A percentile compares a stretch with the other conserved stretches of the same genome.
These are phyloP conservation scores for Rutilus rutilus DNA, from an alignment of 2,113 vertebrate species.

Conservation along the genomic window DNA sequence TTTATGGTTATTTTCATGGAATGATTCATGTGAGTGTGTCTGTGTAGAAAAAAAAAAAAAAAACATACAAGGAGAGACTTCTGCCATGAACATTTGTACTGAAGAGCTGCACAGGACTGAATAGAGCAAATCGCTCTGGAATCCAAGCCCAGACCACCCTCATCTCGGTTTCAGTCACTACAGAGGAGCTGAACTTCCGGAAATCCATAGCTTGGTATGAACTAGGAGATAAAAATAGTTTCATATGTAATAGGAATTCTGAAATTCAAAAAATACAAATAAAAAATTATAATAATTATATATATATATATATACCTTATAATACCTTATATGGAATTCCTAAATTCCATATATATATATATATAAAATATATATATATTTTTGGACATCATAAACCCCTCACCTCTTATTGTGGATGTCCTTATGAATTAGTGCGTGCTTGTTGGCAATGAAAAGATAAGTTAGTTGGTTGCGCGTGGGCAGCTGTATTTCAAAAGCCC, in stretches of 20 bases:
- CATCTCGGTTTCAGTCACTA: constrained; percentile 83
- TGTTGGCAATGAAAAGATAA: constrained; percentile 86
- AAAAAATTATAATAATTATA: no score
- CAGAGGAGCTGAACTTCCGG: constrained; percentile 76
- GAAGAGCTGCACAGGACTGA: constrained; percentile 80
- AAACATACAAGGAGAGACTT: constrained; percentile 79
- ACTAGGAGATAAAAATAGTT: constrained; percentile 59
- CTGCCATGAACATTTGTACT: constrained; percentile 76
- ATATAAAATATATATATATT: no score
- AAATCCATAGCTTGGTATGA: constrained; percentile 79
- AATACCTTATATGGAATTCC: no score
- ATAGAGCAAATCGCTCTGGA: constrained; percentile 86
- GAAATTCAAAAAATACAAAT: no score
- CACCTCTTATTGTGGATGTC: constrained; percentile 81
- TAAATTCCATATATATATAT: no score
- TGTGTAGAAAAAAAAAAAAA: background rate
- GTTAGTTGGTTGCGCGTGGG: constrained; percentile 85
- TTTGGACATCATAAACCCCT: background rate
- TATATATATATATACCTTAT: no score
- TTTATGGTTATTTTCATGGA: background rate
- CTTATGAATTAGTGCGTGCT: constrained; percentile 78
- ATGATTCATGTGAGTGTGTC: background rate
- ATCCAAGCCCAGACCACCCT: constrained; percentile 89
- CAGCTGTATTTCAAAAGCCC: constrained; percentile 81
- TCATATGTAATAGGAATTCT: background rate